Evolutionary conservation across 2,888 invertebrate species (phyloP), one percentile per base, ranked within the genome.

Genomic region (Listrodromus nycthemerus): DNA sequence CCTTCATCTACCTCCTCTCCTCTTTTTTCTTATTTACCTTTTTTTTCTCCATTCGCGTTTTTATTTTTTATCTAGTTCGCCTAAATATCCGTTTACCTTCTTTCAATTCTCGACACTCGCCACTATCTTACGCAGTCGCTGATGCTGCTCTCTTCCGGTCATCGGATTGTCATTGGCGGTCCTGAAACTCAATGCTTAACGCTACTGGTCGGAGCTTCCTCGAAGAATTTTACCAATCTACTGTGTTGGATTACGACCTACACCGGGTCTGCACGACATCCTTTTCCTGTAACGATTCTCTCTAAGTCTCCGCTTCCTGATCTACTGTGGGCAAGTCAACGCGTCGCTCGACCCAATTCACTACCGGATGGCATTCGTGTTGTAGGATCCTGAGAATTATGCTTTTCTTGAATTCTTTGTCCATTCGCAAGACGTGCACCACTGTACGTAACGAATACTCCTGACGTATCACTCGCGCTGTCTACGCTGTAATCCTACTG

Each of bases 1-100:
- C 69, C 83, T 85, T 84, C 85, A 52, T 63, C 67, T 67, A 81
- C 80, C 77, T 73, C 71, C 48, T 27, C 41, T 80, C 55, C 41
- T 21, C 73, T 58, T 70, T 58, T 70, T 37, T 80, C 67, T 30
- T n/a, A 58, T 48, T 77, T 63, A 45, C 45, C 67, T 41, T 24
- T 76, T 52, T 8, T 80, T 82, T 70, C 21, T 63, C n/a, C 7
- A 37, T 33, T 19, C 30, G 21, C 66, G n/a, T n/a, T n/a, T n/a
- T 69, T 63, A 41, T n/a, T 24, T 71, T 73, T 61, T 52, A 16
- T 66, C 30, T 69, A 19, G 50, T 27, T 19, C 24, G 48, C 33
- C 63, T 80, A 82, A 48, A 55, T 58, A 50, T 58, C 37, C n/a
- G 33, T 13, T 19, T 30, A 41, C 61, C 58, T 77, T 50, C 76